Evolutionary conservation across 2,113 vertebrate species (phyloP).

Genomic region (Gallinago jamesoni): DNA sequence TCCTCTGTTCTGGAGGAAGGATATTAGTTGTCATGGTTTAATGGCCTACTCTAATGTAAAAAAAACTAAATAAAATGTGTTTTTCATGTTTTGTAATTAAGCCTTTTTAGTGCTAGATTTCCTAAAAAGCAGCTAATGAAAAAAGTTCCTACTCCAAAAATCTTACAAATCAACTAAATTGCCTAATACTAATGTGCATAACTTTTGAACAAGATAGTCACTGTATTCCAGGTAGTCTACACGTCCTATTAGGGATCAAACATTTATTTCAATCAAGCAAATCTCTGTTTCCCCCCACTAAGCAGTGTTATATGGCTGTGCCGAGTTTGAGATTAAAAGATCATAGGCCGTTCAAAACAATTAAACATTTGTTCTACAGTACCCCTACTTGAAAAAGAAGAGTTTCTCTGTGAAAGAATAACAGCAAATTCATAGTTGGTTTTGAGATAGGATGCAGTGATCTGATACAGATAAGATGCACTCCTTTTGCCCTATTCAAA

Average conservation of each 20-base stretch:
- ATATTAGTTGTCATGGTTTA: neutral
- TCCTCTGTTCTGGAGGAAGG: neutral
- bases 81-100: neutral
- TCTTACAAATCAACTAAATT: neutral
- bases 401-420: neutral
- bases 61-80: neutral
- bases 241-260: neutral
- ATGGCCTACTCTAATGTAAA: neutral
- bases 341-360: neutral
- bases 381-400: constrained; percentile 9
- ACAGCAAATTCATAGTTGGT: neutral
- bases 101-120: neutral
- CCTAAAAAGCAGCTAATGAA: neutral
- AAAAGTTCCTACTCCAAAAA: neutral
- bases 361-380: constrained; percentile 11
- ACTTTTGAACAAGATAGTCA: constrained; percentile 16
- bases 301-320: constrained; percentile 30
- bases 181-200: neutral
- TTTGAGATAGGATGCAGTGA: constrained; percentile 19
- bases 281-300: constrained; percentile 36
- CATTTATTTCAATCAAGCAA: constrained; percentile 41
- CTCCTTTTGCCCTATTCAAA: constrained; percentile 46
- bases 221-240: neutral
- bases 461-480: constrained; percentile 56
- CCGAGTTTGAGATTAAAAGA: constrained; percentile 42